Percentiles rank a stretch among this genome's conserved stretches.
These are phyloP conservation scores for Macroglossus sobrinus DNA, from an alignment of 2,113 vertebrate genomes.

Conservation along the genomic window DNA sequence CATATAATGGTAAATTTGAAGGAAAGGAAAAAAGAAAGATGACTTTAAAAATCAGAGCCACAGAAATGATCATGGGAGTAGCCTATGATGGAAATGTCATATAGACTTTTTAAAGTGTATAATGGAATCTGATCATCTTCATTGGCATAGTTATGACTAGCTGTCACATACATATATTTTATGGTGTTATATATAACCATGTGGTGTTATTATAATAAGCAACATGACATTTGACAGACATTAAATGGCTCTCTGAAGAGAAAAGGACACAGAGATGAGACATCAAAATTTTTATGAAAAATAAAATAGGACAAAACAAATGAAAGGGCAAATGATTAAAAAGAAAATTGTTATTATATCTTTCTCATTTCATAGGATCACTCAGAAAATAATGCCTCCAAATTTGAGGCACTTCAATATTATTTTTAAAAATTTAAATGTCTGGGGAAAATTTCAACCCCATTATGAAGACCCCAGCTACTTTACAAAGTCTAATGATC, in stretches of 20 bases:
- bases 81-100: constrained; percentile 37
- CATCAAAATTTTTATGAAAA: constrained; percentile 59
- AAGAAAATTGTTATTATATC: constrained; percentile 17
- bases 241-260: constrained; percentile 56
- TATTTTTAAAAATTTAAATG: constrained; percentile 4
- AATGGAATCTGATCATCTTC: constrained; percentile 49
- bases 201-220: constrained; percentile 53
- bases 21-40: not conserved
- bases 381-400: constrained; percentile 26
- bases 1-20: constrained; percentile 16
- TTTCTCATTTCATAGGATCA: constrained; percentile 18
- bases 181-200: constrained; percentile 28
- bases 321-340: constrained; percentile 50
- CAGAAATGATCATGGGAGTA: not conserved
- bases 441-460: not conserved
- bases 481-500: not conserved
- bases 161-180: constrained; percentile 59
- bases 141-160: constrained; percentile 37
- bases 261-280: constrained; percentile 46
- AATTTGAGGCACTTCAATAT: not conserved
- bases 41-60: constrained; percentile 34
- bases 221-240: constrained; percentile 63
- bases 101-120: constrained; percentile 36
- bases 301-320: constrained; percentile 62
- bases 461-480: not conserved